Conservation (phyloP, 2,113 vertebrate species). For the Aplodontia rufa region DNA sequence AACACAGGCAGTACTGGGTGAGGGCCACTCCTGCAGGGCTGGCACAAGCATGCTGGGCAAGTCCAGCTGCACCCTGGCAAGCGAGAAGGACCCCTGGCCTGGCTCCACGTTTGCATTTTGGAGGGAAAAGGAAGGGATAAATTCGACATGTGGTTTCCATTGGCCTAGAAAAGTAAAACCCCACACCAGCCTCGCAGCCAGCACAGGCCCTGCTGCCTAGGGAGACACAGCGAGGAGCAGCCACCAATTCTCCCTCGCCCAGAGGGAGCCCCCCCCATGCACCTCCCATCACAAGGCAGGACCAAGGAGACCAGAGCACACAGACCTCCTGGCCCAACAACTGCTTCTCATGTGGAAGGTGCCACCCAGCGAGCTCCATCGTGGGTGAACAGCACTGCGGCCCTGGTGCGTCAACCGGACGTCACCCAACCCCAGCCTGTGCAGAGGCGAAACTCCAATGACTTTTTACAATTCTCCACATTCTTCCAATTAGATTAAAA, state of each 20-base stretch:
- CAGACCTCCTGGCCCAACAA: slow-evolving; percentile 36
- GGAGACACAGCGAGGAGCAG: slow-evolving; percentile 73
- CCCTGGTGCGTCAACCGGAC: slow-evolving; percentile 68
- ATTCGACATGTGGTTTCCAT: slow-evolving; percentile 73
- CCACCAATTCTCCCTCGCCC: not conserved
- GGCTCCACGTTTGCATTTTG: not conserved
- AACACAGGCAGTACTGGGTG: fast-evolving
- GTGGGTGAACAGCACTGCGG: slow-evolving; percentile 73
- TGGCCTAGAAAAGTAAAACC: slow-evolving; percentile 72
- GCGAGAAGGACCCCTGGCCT: not conserved
- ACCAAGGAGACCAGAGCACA: not conserved
- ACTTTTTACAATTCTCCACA: slow-evolving; percentile 77
- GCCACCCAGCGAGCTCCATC: slow-evolving; percentile 70
- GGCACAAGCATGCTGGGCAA: not conserved
- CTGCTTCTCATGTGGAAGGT: not conserved
- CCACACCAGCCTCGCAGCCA: slow-evolving; percentile 58
- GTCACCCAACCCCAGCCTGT: slow-evolving; percentile 50
- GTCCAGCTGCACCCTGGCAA: fast-evolving
- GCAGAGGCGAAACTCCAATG: slow-evolving; percentile 60
- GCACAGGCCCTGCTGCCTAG: slow-evolving; percentile 73
- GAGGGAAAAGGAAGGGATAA: slow-evolving; percentile 30
- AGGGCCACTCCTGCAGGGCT: fast-evolving
- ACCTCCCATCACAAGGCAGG: not conserved
- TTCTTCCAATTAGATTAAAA: slow-evolving; percentile 79
- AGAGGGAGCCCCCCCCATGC: fast-evolving